Evolutionary conservation across 2,113 vertebrate genomes (phyloP), one percentile per base, ranked within the genome.

Genomic region (Edolisoma coerulescens): DNA sequence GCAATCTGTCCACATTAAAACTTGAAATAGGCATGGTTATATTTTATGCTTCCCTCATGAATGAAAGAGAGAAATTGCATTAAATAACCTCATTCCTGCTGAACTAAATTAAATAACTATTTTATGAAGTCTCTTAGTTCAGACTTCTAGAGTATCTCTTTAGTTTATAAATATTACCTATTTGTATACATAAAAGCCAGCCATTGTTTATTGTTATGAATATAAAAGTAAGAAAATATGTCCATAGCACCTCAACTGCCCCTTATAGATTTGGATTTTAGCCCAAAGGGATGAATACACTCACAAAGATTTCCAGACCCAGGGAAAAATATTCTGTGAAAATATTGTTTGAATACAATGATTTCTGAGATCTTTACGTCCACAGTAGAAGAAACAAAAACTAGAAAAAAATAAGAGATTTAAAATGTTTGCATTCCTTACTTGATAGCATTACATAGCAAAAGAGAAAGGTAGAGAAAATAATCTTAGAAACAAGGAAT

Each of bases 31-130:
- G 2, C 4, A 19, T 23, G 37, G 4, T 23, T 87, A 8, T 24
- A 71, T 68, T 79, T 78, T 61, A 11, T 50, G 15, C 45, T 91
- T 87, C 19, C 23, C 5, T 63, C 21, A 17, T n/a, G 7, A 87
- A 75, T 8, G 18, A 41, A 45, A 35, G 32, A 35, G 5, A 64
- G 3, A 56, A 87, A 67, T 81, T 84, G 3, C 26, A 59, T 63
- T 70, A 74, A 78, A 69, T 16, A 54, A 26, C 3, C 2, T 81
- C 4, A 54, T 23, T 81, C 3, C 1, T 0, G 0, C 6, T 67
- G 23, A 74, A 30, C 3, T 41, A 32, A 60, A 83, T 80, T 69
- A 12, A 11, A 77, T 79, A 83, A 11, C 1, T 69, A n/a, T 49
- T 81, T 89, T 10, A 17, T 42, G 13, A 50, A 67, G 3, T 57